Conservation (phyloP, 35 echinoderm and acorn worm species). For the Acanthaster planci region DNA sequence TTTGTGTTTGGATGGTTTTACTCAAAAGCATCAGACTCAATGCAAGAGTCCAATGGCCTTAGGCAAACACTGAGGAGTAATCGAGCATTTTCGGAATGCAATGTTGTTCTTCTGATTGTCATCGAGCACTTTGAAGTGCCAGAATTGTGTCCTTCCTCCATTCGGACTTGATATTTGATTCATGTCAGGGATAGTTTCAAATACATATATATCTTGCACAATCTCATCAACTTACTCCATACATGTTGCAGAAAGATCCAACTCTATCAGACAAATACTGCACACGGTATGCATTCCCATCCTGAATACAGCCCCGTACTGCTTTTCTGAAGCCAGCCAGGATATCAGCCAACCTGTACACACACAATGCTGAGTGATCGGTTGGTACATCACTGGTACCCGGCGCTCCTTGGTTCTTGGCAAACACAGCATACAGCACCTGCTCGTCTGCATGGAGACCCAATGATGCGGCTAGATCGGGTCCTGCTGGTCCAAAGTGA, state of each 20-base stretch:
- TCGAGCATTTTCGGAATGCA: too few species aligned
- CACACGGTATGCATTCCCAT: constrained; percentile 4
- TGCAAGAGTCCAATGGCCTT: too few species aligned
- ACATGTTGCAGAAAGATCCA: neutral
- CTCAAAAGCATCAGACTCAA: too few species aligned
- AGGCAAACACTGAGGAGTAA: too few species aligned
- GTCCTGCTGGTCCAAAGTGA: constrained; percentile 26
- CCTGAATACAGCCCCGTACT: constrained; percentile 18
- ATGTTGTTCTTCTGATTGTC: too few species aligned
- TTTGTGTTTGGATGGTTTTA: too few species aligned
- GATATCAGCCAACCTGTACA: constrained; percentile 41
- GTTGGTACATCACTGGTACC: constrained; percentile 19
- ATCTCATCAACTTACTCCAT: neutral
- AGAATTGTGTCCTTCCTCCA: too few species aligned
- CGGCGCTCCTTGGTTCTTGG: constrained; percentile 2
- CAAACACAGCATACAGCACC: constrained; percentile 39
- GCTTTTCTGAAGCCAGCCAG: constrained; percentile 16
- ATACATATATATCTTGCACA: too few species aligned
- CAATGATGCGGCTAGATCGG: constrained; percentile 33
- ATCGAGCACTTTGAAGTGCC: too few species aligned
- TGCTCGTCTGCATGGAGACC: constrained; percentile 20
- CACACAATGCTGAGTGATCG: constrained; percentile 43
- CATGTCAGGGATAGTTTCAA: too few species aligned
- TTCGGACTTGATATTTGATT: too few species aligned
- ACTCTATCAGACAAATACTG: neutral